Conservation (phyloP, 2,113 vertebrate species). For the Dasyprocta punctata region DNA sequence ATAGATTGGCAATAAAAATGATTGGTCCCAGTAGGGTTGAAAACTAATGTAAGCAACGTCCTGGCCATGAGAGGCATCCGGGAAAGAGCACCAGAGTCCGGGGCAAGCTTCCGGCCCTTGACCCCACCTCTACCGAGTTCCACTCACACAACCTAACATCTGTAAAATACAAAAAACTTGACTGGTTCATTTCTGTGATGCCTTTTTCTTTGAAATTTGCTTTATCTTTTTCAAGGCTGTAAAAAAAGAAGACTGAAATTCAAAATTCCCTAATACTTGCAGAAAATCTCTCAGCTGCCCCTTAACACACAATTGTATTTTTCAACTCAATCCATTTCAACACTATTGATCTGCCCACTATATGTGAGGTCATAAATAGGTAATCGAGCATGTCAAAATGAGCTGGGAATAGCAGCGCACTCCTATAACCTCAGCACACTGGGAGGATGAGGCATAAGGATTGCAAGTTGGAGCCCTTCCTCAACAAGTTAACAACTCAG, state of each 20-base stretch:
- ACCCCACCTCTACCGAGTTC: not conserved
- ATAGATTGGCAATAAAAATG: slow-evolving; percentile 83
- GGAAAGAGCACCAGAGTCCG: not conserved
- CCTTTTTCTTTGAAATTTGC: not conserved
- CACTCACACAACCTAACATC: not conserved
- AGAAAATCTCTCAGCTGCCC: slow-evolving; percentile 4
- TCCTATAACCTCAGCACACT: not conserved
- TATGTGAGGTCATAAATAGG: not conserved
- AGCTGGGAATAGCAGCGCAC: not conserved
- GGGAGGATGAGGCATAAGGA: not conserved
- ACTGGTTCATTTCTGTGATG: not conserved
- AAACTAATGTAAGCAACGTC: slow-evolving; percentile 71
- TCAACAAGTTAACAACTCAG: not conserved
- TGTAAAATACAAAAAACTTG: not conserved
- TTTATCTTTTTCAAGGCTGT: not conserved
- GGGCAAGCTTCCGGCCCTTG: not conserved
- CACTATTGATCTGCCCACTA: not conserved
- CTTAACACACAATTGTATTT: not conserved
- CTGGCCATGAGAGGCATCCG: slow-evolving; percentile 11
- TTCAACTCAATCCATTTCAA: not conserved
- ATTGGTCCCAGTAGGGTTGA: slow-evolving; percentile 76
- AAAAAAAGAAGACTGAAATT: not conserved
- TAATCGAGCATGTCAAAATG: not conserved
- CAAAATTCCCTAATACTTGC: not conserved
- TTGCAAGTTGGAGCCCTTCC: not conserved